These are phyloP conservation scores for Drosophila anceps DNA, from an alignment of 2,888 invertebrate genomes.

Conservation along the genomic window DNA sequence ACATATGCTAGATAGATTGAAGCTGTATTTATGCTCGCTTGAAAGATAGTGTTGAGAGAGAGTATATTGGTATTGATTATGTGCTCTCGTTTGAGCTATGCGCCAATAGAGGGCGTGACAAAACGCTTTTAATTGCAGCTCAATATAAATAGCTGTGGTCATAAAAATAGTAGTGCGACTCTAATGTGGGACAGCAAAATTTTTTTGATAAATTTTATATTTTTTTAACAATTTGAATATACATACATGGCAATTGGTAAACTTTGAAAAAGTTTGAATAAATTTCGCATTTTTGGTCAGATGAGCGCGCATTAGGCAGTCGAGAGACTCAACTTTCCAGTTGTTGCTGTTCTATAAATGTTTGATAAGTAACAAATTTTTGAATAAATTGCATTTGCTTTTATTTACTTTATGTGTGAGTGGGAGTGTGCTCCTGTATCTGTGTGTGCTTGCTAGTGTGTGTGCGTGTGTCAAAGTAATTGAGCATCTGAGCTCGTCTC, in stretches of 20 bases:
- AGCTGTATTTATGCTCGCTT: conserved; percentile 13
- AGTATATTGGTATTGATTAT: background rate
- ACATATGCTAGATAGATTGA: conserved; percentile 5
- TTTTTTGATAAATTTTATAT: too few species aligned
- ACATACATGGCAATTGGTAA: too few species aligned
- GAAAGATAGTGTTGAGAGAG: background rate
- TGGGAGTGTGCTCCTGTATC: background rate
- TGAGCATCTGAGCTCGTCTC: conserved; percentile 48
- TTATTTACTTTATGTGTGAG: conserved; percentile 53
- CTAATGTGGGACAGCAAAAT: too few species aligned
- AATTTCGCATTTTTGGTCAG: too few species aligned
- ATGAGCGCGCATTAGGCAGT: background rate
- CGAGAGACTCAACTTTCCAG: background rate
- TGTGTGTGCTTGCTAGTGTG: background rate
- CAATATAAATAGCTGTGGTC: too few species aligned
- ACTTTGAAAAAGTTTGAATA: too few species aligned
- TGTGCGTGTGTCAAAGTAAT: conserved; percentile 37
- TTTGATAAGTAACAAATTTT: conserved; percentile 78
- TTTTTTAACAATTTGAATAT: too few species aligned
- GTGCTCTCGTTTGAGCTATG: background rate
- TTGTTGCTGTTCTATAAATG: conserved; percentile 60
- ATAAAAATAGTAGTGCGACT: too few species aligned
- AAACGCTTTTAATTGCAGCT: too few species aligned
- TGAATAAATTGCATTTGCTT: conserved; percentile 74
- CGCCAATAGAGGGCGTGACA: background rate